Evolutionary conservation across 2,113 vertebrate species (phyloP).

Genomic region (Gobius niger): DNA sequence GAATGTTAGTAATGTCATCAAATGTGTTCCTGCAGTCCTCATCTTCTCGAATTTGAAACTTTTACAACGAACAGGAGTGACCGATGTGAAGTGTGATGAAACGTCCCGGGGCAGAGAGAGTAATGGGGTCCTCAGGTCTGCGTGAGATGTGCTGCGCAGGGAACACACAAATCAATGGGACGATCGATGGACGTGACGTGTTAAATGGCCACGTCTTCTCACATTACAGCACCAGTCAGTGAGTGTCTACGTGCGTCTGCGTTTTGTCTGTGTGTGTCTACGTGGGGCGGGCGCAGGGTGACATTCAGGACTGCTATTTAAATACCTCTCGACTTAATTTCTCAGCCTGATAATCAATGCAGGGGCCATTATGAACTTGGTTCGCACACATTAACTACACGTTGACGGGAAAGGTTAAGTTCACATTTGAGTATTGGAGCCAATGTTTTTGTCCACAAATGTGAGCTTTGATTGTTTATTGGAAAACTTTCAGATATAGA

Average conservation of each 20-base stretch:
- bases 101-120: conserved; percentile 27
- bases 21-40: neutral
- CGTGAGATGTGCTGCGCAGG: conserved; percentile 29
- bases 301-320: conserved; percentile 19
- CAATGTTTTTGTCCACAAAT: no score
- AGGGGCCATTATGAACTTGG: neutral
- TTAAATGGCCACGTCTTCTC: conserved; percentile 37
- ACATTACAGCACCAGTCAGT: conserved; percentile 4
- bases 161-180: conserved; percentile 49
- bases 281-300: neutral
- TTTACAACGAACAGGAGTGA: conserved; percentile 16
- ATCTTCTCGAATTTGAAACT: neutral
- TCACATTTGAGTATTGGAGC: no score
- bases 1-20: no score
- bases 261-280: neutral
- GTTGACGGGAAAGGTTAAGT: neutral
- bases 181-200: conserved; percentile 39
- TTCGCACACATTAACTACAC: neutral
- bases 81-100: conserved; percentile 37
- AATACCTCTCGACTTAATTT: conserved; percentile 4
- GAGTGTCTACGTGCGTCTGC: neutral
- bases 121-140: conserved; percentile 27
- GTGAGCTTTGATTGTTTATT: no score
- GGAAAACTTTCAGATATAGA: no score
- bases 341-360: neutral